Evolutionary conservation across 2,888 invertebrate genomes (phyloP).

Genomic region (Holacanthella duospinosa): DNA sequence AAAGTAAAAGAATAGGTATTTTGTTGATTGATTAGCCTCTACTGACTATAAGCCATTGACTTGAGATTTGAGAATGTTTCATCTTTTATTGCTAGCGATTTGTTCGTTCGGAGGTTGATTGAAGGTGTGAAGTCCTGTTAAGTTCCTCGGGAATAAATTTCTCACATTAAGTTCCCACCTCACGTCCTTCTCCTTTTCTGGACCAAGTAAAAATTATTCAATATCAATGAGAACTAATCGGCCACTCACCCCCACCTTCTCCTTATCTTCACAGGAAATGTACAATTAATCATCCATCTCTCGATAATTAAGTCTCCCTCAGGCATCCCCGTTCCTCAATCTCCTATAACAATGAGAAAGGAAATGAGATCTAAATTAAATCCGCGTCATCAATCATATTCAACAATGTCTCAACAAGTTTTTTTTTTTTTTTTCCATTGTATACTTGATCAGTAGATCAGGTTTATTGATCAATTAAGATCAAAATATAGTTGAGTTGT

Average conservation of each 20-base stretch:
- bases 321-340: too few species aligned
- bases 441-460: too few species aligned
- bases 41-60: background rate
- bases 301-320: too few species aligned
- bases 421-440: too few species aligned
- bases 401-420: too few species aligned
- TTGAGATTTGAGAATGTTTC: background rate
- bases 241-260: background rate
- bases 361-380: too few species aligned
- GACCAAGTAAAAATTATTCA: too few species aligned
- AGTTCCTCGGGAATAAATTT: background rate
- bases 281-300: background rate
- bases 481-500: too few species aligned
- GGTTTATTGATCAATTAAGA: too few species aligned
- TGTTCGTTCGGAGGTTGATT: background rate
- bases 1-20: too few species aligned
- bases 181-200: constrained; percentile 1
- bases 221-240: background rate
- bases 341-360: too few species aligned
- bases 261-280: background rate
- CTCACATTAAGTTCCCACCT: background rate
- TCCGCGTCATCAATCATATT: too few species aligned
- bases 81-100: background rate
- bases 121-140: background rate
- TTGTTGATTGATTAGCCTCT: background rate